Evolutionary conservation across 2,113 vertebrate genomes (phyloP).

Genomic region (Nansenia antarctica): DNA sequence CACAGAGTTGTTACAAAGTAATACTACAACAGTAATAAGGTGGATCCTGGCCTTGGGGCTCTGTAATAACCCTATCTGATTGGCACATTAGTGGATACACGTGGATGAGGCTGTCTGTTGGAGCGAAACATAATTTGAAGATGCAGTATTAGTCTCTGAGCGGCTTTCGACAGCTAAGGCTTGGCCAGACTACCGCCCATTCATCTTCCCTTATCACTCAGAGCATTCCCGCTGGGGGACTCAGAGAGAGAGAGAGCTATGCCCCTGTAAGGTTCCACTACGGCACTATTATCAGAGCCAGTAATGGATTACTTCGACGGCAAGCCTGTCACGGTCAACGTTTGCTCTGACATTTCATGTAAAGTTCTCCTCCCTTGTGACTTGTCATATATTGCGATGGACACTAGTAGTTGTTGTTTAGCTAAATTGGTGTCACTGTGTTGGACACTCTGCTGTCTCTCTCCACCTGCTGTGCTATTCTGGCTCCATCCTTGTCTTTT

Average conservation of each 20-base stretch:
- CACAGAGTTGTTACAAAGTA: too few relatives aligned
- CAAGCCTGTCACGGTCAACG: constrained; percentile 56
- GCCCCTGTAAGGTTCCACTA: constrained; percentile 28
- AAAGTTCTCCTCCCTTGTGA: constrained; percentile 55
- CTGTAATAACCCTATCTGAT: constrained; percentile 13
- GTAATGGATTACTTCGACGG: constrained; percentile 62
- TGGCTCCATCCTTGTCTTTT: not conserved
- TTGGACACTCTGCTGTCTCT: constrained; percentile 15
- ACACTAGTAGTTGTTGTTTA: constrained; percentile 42
- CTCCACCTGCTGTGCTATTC: not conserved
- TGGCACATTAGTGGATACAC: constrained; percentile 28
- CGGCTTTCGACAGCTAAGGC: constrained; percentile 21
- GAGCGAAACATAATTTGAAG: constrained; percentile 48
- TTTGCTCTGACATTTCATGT: constrained; percentile 59
- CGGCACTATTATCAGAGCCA: constrained; percentile 53
- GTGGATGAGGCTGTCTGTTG: constrained; percentile 35
- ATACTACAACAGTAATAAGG: too few relatives aligned
- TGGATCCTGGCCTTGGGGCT: not conserved
- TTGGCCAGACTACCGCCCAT: constrained; percentile 44
- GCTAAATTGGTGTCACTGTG: constrained; percentile 49
- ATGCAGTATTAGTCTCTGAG: constrained; percentile 25
- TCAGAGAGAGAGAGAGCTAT: constrained; percentile 30
- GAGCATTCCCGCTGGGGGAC: constrained; percentile 37
- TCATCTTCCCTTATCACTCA: constrained; percentile 57
- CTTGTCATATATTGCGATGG: constrained; percentile 38